Base-by-base conservation (phyloP, 2,888 invertebrate genomes). In the Machimus rusticus region DNA sequence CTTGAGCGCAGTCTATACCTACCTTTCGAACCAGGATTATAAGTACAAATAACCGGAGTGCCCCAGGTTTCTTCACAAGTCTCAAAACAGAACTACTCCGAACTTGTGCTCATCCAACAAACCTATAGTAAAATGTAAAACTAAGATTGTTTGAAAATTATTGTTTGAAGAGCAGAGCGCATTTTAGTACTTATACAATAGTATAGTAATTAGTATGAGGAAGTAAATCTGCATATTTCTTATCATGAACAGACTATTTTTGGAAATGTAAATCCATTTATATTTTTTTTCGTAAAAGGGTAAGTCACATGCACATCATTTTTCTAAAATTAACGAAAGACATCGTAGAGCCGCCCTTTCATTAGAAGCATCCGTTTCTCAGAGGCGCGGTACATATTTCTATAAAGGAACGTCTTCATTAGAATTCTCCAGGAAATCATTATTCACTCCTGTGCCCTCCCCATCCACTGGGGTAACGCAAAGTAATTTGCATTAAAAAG, bases 401-500 rank as follows among this genome's bases (percentile, higher is more conserved):
- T 34, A 9, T 19, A 34, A 23, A 19, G 84, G 37, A 66, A 84
- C 31, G 43, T 57, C 66, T 66, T 84, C 84, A 84, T 84, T 84
- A 84, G 34, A 28, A 74, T n/a, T 84, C 66, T 57, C 57, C 37
- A 57, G 74, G 74, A 66, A 84, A 66, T 84, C 84, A 84, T 84
- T 66, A 66, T 84, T 84, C 84, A 84, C 74, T 84, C 57, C 34
- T 81, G 19, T 12, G 66, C 12, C 23, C 66, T 19, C 12, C 39
- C 66, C 12, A 12, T 23, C 34, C 39, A 55, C 57, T 31, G 39
- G 51, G 57, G 39, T 43, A 23, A 66, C 19, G 66, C 66, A 66
- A 34, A 39, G 84, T 84, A 84, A 84, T 84, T 84, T 84, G 84
- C 84, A 84, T 84, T 84, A 84, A 74, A 84, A 84, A 84, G 84